Evolutionary conservation across 2,797 vertebrate species (phyloP).

Genomic region (Danio tinwini): DNA sequence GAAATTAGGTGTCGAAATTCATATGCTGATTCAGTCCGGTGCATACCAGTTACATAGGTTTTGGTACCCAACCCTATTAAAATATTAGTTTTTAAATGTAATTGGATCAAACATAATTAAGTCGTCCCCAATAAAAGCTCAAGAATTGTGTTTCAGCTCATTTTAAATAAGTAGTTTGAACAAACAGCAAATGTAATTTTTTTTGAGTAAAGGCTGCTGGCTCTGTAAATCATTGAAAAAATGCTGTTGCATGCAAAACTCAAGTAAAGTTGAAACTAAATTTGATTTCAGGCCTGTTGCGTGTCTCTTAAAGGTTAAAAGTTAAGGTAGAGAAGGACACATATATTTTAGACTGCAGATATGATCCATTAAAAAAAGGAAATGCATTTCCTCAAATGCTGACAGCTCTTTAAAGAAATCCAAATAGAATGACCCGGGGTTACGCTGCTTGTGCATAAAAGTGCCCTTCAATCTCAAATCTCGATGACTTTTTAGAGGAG

Average conservation of each 20-base stretch:
- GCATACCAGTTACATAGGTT: too few relatives aligned
- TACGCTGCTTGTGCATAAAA: conserved; percentile 22
- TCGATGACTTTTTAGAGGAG: conserved; percentile 14
- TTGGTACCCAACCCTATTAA: too few relatives aligned
- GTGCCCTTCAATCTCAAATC: conserved; percentile 34
- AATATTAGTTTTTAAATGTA: too few relatives aligned
- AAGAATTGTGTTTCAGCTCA: too few relatives aligned
- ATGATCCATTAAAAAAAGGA: conserved; percentile 49
- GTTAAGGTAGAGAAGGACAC: conserved; percentile 45
- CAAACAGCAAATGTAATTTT: too few relatives aligned
- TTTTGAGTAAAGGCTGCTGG: neutral
- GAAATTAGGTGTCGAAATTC: too few relatives aligned
- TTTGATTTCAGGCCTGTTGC: conserved; percentile 39
- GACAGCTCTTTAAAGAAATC: conserved; percentile 51
- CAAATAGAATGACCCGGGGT: conserved; percentile 49
- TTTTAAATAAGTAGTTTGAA: too few relatives aligned
- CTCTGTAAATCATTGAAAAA: conserved; percentile 1
- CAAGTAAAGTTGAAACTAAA: conserved; percentile 43
- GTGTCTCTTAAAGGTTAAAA: conserved; percentile 42
- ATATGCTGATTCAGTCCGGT: too few relatives aligned
- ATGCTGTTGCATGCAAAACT: conserved; percentile 8
- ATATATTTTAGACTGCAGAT: conserved; percentile 36
- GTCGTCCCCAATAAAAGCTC: too few relatives aligned
- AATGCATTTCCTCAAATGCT: conserved; percentile 47
- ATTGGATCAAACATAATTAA: too few relatives aligned